Conservation (phyloP, 2,113 vertebrate genomes). For the Coptodon bakossiorum region DNA sequence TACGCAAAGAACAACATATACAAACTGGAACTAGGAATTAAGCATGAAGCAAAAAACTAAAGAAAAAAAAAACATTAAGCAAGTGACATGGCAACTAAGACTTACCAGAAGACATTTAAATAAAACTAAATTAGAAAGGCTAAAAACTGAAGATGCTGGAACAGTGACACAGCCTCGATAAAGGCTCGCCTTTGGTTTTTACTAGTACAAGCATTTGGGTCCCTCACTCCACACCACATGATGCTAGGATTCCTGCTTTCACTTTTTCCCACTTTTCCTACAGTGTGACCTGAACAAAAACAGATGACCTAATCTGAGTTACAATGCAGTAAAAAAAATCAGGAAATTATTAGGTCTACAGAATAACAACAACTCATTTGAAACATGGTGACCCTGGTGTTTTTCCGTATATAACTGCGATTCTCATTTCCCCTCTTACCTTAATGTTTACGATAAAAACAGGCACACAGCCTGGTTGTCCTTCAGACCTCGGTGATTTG, state of each 20-base stretch:
- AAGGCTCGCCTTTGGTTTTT: neutral
- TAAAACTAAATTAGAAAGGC: neutral
- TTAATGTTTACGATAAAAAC: neutral
- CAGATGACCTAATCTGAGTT: neutral
- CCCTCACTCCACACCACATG: neutral
- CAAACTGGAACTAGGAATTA: neutral
- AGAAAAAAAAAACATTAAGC: fast-evolving
- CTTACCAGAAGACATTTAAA: neutral
- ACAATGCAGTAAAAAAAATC: neutral
- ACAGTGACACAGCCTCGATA: neutral
- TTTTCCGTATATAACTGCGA: neutral
- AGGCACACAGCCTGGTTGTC: neutral
- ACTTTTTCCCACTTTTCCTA: neutral
- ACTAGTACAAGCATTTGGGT: neutral
- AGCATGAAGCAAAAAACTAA: neutral
- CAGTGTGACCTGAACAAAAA: neutral
- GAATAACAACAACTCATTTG: neutral
- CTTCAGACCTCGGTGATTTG: neutral
- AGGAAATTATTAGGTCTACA: neutral
- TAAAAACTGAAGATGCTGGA: neutral
- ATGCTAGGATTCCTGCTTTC: neutral
- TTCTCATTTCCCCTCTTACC: neutral
- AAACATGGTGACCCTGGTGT: neutral
- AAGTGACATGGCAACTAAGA: neutral
- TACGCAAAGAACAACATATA: neutral